A percentile compares a stretch with the other conserved stretches of the same genome.
Evolutionary conservation across 1,140 invertebrate species (phyloP).

Genomic region (Cotesia glomerata): DNA sequence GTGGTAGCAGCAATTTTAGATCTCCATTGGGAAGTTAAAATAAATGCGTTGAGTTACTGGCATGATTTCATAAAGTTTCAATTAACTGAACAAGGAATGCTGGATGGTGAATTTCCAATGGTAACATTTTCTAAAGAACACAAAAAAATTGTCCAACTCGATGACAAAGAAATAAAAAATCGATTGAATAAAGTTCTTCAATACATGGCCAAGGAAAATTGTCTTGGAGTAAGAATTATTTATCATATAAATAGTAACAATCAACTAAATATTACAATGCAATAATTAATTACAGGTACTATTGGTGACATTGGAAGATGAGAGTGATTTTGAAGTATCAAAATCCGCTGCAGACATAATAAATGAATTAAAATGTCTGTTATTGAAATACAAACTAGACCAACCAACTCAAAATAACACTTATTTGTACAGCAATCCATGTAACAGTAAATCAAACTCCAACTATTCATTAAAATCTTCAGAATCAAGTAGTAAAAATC

Average conservation of each 20-base stretch:
- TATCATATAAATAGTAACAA: not conserved
- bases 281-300: conserved; percentile 57
- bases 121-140: conserved; percentile 80
- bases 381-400: conserved; percentile 67
- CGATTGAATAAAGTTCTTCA: conserved; percentile 71
- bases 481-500: conserved; percentile 29
- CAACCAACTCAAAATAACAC: conserved; percentile 45
- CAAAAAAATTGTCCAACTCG: conserved; percentile 76
- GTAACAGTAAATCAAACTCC: conserved; percentile 31
- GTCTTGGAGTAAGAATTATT: conserved; percentile 65
- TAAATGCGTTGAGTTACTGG: conserved; percentile 75
- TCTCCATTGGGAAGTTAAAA: conserved; percentile 81
- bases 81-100: conserved; percentile 77
- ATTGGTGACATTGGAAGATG: conserved; percentile 70
- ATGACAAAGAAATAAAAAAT: conserved; percentile 71
- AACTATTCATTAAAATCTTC: conserved; percentile 22
- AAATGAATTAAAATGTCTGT: conserved; percentile 64
- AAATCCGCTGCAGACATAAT: conserved; percentile 67
- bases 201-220: conserved; percentile 70
- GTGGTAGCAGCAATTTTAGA: conserved; percentile 70
- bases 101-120: conserved; percentile 76
- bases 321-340: conserved; percentile 74
- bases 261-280: not conserved
- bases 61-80: conserved; percentile 69
- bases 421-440: conserved; percentile 44